Evolutionary conservation across 2,888 invertebrate species (phyloP).

Genomic region (Cinara cedri): DNA sequence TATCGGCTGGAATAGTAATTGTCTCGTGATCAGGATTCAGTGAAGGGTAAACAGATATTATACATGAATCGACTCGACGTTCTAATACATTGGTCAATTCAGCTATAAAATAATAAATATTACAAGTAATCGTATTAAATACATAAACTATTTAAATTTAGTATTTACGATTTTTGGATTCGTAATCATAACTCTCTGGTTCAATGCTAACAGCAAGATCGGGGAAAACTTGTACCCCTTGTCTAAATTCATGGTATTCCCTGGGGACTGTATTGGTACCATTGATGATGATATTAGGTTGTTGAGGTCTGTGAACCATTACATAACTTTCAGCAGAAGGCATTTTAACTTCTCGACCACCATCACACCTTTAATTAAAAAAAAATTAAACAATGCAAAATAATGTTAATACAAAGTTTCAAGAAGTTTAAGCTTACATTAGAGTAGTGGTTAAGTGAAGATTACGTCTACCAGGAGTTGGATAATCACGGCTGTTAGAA

Average conservation of each 20-base stretch:
- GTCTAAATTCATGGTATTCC: constrained; percentile 83
- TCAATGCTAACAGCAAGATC: constrained; percentile 78
- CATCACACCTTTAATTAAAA: constrained; percentile 70
- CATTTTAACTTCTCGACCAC: constrained; percentile 75
- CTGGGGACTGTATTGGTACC: constrained; percentile 82
- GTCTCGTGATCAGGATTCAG: constrained; percentile 95
- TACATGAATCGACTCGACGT: constrained; percentile 88
- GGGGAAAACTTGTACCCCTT: constrained; percentile 87
- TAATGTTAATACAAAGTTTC: neutral
- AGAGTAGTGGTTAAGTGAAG: constrained; percentile 82
- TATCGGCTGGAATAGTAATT: constrained; percentile 76
- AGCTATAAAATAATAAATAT: constrained; percentile 59
- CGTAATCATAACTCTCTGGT: constrained; percentile 57
- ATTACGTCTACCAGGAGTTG: constrained; percentile 93
- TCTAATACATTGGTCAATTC: constrained; percentile 63
- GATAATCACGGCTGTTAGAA: constrained; percentile 87
- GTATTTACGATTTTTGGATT: constrained; percentile 57
- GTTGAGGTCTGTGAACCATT: constrained; percentile 84
- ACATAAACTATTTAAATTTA: neutral
- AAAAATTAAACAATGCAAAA: constrained; percentile 2
- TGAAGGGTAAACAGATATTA: constrained; percentile 91
- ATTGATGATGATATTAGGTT: constrained; percentile 81
- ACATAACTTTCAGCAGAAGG: constrained; percentile 82
- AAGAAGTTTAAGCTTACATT: constrained; percentile 66
- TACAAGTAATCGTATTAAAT: neutral